Evolutionary conservation across 2,113 vertebrate species (phyloP).

Genomic region (Fregetta grallaria): DNA sequence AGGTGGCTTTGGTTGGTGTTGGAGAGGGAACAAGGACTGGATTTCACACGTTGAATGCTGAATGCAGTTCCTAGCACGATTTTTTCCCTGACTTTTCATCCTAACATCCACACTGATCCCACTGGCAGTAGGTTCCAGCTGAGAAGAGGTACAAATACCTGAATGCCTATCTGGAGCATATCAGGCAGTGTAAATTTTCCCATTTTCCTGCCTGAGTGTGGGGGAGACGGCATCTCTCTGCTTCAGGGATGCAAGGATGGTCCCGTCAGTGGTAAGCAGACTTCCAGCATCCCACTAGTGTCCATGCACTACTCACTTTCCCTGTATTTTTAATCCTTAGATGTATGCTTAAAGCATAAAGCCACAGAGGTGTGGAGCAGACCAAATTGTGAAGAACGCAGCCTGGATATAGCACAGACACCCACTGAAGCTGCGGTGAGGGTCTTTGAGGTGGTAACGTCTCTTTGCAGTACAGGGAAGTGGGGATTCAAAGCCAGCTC

Average conservation of each 20-base stretch:
- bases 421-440: not conserved
- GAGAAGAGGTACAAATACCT: not conserved
- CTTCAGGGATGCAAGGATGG: not conserved
- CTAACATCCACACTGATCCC: not conserved
- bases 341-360: not conserved
- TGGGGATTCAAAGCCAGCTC: not conserved
- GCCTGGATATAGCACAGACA: not conserved
- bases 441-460: not conserved
- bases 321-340: not conserved
- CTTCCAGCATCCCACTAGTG: not conserved
- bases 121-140: not conserved
- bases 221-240: not conserved
- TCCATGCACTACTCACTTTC: not conserved
- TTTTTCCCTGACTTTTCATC: not conserved
- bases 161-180: not conserved
- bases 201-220: not conserved
- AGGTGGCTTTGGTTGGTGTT: not conserved
- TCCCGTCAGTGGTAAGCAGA: accelerated
- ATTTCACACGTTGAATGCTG: not conserved
- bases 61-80: not conserved
- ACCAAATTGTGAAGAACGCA: not conserved
- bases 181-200: not conserved
- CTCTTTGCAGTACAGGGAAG: not conserved
- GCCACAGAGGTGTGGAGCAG: not conserved
- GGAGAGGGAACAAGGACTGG: not conserved